Evolutionary conservation across 2,113 vertebrate genomes (phyloP).

Genomic region (Lycocorax pyrrhopterus): DNA sequence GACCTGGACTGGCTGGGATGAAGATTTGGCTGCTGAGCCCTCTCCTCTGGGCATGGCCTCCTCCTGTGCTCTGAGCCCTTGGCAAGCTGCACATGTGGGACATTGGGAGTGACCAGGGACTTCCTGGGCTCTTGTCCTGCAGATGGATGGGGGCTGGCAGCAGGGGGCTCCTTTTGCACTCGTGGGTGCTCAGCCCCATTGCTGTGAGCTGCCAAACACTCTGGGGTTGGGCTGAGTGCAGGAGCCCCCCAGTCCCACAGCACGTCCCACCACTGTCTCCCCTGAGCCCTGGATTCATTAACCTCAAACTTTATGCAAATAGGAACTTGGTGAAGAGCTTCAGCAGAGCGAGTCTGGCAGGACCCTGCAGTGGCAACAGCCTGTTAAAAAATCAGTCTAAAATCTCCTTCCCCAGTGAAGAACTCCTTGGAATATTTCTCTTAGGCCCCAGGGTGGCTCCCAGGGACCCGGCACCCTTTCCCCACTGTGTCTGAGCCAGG

Average conservation of each 20-base stretch:
- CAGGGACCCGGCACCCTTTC: not conserved
- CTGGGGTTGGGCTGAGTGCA: not conserved
- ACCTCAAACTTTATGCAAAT: not conserved
- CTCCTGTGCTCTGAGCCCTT: not conserved
- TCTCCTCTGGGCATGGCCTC: not conserved
- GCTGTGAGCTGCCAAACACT: not conserved
- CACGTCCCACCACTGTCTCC: not conserved
- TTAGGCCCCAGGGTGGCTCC: not conserved
- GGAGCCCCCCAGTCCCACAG: not conserved
- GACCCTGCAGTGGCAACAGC: not conserved
- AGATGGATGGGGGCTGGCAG: not conserved
- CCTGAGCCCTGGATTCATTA: not conserved
- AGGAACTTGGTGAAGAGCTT: not conserved
- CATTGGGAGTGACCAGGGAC: not conserved
- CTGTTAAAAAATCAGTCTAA: not conserved
- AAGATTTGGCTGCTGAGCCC: constrained; percentile 47
- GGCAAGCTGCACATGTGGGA: rapidly evolving
- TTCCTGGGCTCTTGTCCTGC: not conserved
- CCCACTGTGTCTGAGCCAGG: rapidly evolving
- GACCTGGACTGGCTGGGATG: constrained; percentile 90
- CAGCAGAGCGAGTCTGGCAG: not conserved
- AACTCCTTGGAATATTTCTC: not conserved
- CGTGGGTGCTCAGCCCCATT: rapidly evolving
- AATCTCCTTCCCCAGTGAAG: not conserved
- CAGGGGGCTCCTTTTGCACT: not conserved